phyloP scores from a whole-genome alignment of 2,113 vertebrate species.

The Catharus bicknelli region DNA sequence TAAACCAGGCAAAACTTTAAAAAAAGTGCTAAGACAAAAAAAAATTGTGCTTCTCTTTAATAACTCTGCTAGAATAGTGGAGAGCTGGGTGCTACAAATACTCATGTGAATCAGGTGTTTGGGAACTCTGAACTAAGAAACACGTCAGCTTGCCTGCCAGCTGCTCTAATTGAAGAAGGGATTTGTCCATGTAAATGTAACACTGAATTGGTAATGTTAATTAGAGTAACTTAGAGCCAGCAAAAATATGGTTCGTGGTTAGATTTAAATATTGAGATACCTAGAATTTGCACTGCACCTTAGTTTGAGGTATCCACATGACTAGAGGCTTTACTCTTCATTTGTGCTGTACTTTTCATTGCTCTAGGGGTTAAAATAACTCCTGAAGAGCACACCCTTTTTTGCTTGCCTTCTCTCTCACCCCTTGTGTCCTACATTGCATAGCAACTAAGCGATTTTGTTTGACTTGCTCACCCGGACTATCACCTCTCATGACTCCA shows the following conservation, averaged over 20 bases:
- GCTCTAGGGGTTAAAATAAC: constrained; percentile 53
- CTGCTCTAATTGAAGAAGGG: not conserved
- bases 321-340: not conserved
- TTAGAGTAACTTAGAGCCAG: not conserved
- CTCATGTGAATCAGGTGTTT: not conserved
- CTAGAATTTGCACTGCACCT: not conserved
- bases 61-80: not conserved
- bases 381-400: constrained; percentile 2
- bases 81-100: not conserved
- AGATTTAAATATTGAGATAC: not conserved
- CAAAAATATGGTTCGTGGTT: not conserved
- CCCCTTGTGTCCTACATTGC: not conserved
- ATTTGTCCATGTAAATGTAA: not conserved
- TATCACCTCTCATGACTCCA: not conserved
- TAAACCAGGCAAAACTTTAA: not conserved
- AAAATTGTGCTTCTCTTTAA: not conserved
- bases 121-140: not conserved
- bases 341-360: constrained; percentile 2
- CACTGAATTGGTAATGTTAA: not conserved
- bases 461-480: constrained; percentile 2
- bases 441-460: not conserved
- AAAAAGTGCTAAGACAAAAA: not conserved
- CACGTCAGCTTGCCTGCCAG: not conserved
- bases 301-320: not conserved
- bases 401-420: constrained; percentile 3